Conservation (phyloP, 2,113 vertebrate species). For the Pelobates fuscus region DNA sequence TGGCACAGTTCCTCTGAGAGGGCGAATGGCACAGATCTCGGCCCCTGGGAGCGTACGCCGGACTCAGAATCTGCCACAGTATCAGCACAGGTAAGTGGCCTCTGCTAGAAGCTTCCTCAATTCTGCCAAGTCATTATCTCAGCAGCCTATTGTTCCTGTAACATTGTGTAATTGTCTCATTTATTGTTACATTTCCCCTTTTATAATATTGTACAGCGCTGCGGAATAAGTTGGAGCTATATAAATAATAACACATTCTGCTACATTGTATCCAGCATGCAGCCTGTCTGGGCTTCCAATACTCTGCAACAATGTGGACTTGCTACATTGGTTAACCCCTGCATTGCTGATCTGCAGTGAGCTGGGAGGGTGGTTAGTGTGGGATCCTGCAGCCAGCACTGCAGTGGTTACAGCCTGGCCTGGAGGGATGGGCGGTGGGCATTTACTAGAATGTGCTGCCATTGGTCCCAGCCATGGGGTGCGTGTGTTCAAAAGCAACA, state of each 20-base stretch:
- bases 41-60: background rate
- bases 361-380: background rate
- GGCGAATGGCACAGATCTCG: constrained; percentile 1
- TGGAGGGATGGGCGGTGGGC: background rate
- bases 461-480: constrained; percentile 3
- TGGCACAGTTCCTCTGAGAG: background rate
- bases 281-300: background rate
- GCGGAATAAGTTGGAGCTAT: too few relatives aligned
- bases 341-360: background rate
- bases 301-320: background rate
- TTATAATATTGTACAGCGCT: too few relatives aligned
- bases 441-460: background rate
- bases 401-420: constrained; percentile 5
- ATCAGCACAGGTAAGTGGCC: background rate
- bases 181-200: too few relatives aligned
- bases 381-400: background rate
- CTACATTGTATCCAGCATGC: too few relatives aligned
- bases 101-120: background rate
- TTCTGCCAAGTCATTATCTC: too few relatives aligned
- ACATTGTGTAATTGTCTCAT: too few relatives aligned
- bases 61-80: background rate
- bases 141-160: too few relatives aligned
- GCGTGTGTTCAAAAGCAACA: constrained; percentile 24
- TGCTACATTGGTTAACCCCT: background rate
- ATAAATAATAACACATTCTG: too few relatives aligned